Evolutionary conservation across 2,797 vertebrate species (phyloP).

Genomic region (Cyprinodon diabolis): DNA sequence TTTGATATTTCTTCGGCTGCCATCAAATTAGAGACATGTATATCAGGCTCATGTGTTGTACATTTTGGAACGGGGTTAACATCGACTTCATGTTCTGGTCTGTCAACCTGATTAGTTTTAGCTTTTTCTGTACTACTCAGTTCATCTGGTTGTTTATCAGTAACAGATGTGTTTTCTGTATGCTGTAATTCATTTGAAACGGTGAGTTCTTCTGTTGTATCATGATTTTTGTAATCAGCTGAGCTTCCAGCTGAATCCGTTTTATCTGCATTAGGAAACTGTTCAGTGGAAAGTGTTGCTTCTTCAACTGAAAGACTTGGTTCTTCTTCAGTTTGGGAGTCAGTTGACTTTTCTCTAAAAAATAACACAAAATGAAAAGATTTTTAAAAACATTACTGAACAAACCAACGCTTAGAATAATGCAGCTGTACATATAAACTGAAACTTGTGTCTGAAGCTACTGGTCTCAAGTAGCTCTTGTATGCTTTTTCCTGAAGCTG

Average conservation of each 20-base stretch:
- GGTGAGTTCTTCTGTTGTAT: conserved; percentile 6
- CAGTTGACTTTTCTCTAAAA: conserved; percentile 65
- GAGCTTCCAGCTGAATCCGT: conserved; percentile 30
- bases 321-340: conserved; percentile 53
- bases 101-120: conserved; percentile 34
- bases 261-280: conserved; percentile 32
- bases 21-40: conserved; percentile 27
- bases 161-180: conserved; percentile 33
- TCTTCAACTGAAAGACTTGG: conserved; percentile 38
- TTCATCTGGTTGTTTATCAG: conserved; percentile 49
- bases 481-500: conserved; percentile 22
- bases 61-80: conserved; percentile 23
- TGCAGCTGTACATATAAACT: conserved; percentile 7
- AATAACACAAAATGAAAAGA: conserved; percentile 3
- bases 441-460: conserved; percentile 21
- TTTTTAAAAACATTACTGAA: not conserved
- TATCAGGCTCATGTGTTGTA: conserved; percentile 38
- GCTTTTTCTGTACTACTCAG: conserved; percentile 23
- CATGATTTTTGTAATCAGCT: conserved; percentile 15
- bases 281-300: conserved; percentile 26
- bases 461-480: conserved; percentile 5
- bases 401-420: conserved; percentile 5
- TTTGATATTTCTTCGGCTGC: conserved; percentile 40
- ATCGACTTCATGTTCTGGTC: conserved; percentile 28
- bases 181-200: conserved; percentile 17